Evolutionary conservation across 1,140 invertebrate genomes (phyloP).

Genomic region (Panagrolaimus sp.): DNA sequence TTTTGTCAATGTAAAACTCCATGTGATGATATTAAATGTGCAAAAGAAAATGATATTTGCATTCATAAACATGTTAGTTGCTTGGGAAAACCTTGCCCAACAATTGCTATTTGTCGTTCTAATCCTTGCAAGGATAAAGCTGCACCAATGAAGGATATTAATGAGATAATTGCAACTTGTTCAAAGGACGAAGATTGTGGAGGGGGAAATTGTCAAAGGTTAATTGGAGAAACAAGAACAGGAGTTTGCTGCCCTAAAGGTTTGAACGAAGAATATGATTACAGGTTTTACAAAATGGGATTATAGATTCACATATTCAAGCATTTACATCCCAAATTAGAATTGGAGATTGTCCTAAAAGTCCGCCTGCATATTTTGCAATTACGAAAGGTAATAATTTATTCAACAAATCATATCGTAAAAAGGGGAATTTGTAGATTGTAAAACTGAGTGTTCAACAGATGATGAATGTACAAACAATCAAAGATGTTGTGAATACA

Average conservation of each 20-base stretch:
- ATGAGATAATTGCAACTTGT: background rate
- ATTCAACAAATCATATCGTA: background rate
- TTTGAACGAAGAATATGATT: background rate
- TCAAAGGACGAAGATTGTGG: background rate
- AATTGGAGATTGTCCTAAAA: conserved; percentile 13
- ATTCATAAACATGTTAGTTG: conserved; percentile 33
- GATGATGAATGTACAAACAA: conserved; percentile 13
- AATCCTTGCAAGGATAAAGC: conserved; percentile 13
- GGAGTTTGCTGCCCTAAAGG: background rate
- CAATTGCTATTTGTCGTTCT: conserved; percentile 23
- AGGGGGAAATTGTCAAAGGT: background rate
- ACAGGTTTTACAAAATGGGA: background rate
- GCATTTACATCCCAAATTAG: conserved; percentile 10
- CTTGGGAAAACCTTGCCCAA: conserved; percentile 28
- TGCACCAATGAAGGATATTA: background rate
- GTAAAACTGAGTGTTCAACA: conserved; percentile 14
- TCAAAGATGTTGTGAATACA: conserved; percentile 16
- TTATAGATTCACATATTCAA: background rate
- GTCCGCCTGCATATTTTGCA: background rate
- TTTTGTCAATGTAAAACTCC: conserved; percentile 41
- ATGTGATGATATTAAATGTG: conserved; percentile 44
- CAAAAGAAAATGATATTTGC: conserved; percentile 36
- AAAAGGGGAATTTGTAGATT: conserved; percentile 2
- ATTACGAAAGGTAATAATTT: too few species aligned
- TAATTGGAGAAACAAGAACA: background rate